A percentile compares a stretch with the other conserved stretches of the same genome.
These are phyloP conservation scores for Drosophila mettleri DNA, from an alignment of 2,888 invertebrate species.

Conservation along the genomic window DNA sequence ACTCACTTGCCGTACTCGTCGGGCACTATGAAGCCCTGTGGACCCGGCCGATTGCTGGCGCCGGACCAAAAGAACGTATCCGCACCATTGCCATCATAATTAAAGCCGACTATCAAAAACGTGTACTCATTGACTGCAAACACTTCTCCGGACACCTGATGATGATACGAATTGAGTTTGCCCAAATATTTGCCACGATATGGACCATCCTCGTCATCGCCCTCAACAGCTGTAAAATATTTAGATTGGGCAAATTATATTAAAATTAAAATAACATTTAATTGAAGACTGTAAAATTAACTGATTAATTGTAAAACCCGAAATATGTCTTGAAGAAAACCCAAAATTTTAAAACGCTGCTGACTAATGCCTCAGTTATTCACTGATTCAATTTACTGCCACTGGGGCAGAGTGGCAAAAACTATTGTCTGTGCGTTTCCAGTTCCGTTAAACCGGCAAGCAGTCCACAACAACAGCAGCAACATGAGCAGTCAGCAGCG, in stretches of 20 bases:
- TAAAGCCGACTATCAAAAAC: constrained; percentile 91
- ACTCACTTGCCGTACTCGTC: constrained; percentile 93
- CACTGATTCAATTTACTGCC: constrained; percentile 32
- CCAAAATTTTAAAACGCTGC: constrained; percentile 26
- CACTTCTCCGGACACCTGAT: constrained; percentile 94
- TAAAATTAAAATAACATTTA: too few relatives aligned
- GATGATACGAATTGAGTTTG: constrained; percentile 95
- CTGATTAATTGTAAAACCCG: not conserved
- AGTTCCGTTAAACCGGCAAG: constrained; percentile 29
- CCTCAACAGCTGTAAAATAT: constrained; percentile 59
- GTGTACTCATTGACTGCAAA: constrained; percentile 95
- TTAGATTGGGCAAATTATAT: too few relatives aligned
- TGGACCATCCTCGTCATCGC: constrained; percentile 90
- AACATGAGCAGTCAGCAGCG: constrained; percentile 5
- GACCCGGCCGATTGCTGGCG: constrained; percentile 93
- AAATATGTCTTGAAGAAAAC: constrained; percentile 3
- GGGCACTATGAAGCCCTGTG: constrained; percentile 96
- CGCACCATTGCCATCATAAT: constrained; percentile 95
- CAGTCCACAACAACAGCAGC: constrained; percentile 16
- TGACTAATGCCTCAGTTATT: constrained; percentile 62
- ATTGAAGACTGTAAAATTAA: not conserved
- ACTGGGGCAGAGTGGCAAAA: constrained; percentile 25
- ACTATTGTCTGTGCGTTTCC: constrained; percentile 16
- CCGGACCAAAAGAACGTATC: constrained; percentile 98
- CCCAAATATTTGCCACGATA: constrained; percentile 93